Conservation (phyloP, 2,113 vertebrate species). For the Hemiprocne comata region DNA sequence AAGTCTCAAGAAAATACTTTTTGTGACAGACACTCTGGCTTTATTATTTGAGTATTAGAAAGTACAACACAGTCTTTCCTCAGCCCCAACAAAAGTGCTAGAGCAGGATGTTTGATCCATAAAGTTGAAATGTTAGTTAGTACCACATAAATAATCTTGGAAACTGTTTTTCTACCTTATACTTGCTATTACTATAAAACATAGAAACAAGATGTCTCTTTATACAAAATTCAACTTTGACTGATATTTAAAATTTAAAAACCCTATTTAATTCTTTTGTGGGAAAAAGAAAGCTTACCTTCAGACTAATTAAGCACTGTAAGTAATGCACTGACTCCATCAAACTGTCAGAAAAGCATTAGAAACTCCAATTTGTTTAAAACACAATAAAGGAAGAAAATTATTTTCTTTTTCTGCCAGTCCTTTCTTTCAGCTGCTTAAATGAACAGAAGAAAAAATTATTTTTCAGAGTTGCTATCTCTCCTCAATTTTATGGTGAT, state of each 20-base stretch:
- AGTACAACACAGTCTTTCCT: neutral
- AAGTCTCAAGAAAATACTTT: neutral
- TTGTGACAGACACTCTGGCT: neutral
- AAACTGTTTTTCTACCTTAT: neutral
- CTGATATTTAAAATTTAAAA: neutral
- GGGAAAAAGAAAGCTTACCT: neutral
- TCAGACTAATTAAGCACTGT: slow-evolving; percentile 28
- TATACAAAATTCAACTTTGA: neutral
- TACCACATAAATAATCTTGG: neutral
- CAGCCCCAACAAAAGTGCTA: neutral
- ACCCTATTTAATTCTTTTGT: neutral
- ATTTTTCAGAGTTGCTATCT: slow-evolving; percentile 15
- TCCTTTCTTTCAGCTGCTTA: neutral
- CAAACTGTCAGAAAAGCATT: slow-evolving; percentile 2
- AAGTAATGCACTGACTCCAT: neutral
- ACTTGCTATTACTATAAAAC: neutral
- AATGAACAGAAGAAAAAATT: neutral
- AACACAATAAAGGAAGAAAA: neutral
- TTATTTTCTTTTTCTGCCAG: neutral
- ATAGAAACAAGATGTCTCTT: neutral
- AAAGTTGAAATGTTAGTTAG: neutral
- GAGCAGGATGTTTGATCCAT: neutral
- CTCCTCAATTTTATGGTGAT: neutral
- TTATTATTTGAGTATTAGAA: neutral
- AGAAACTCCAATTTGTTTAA: neutral